phyloP scores from a whole-genome alignment of 2,888 invertebrate species.

The Amblyteles armatorius region DNA sequence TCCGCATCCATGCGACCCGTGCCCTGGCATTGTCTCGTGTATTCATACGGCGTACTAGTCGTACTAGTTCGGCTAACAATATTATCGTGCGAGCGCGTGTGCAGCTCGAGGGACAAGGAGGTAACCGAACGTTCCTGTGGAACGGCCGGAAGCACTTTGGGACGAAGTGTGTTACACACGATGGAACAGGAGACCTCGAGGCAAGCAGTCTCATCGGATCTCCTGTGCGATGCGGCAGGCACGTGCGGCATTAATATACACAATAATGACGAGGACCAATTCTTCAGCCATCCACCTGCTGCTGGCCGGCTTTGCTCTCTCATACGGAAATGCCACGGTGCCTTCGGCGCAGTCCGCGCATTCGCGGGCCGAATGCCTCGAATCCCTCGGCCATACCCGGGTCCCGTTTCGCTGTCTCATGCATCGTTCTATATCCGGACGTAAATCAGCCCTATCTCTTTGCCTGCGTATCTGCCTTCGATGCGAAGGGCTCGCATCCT shows the following conservation, averaged over 20 bases:
- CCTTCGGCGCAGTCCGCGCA: conserved; percentile 39
- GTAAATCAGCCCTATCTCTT: conserved; percentile 53
- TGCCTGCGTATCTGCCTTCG: background rate
- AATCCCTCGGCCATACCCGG: conserved; percentile 36
- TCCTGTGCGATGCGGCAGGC: background rate
- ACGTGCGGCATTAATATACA: background rate
- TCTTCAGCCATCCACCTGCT: conserved; percentile 37
- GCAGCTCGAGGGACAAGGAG: background rate
- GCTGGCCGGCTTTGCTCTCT: conserved; percentile 5
- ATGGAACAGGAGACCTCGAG: background rate
- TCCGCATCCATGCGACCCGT: background rate
- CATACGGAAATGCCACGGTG: conserved; percentile 53
- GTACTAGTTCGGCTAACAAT: conserved; percentile 18
- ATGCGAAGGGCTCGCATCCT: conserved; percentile 16
- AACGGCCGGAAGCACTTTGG: conserved; percentile 32
- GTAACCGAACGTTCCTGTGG: conserved; percentile 11
- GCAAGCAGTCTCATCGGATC: conserved; percentile 7
- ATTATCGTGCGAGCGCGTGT: conserved; percentile 14
- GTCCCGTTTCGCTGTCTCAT: conserved; percentile 39
- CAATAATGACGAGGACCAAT: conserved; percentile 4
- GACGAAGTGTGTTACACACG: conserved; percentile 18
- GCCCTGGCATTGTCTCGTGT: background rate
- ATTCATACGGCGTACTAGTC: background rate
- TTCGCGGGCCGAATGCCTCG: conserved; percentile 50
- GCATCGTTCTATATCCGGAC: conserved; percentile 48